Base-by-base conservation (phyloP, 2,888 invertebrate species). In the Allacma fusca region DNA sequence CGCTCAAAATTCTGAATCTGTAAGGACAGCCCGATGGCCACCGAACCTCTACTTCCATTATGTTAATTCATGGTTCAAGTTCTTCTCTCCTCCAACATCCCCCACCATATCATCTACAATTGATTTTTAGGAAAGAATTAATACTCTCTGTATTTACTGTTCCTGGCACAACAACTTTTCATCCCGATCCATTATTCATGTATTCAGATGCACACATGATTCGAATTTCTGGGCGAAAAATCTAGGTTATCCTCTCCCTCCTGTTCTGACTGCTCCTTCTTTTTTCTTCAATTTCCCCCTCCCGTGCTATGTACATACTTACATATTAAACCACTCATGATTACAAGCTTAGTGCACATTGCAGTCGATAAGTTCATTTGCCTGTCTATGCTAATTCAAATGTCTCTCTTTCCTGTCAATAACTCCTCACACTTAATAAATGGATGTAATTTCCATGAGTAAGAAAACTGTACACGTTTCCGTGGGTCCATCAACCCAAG, bases 141-240 rank as follows among this genome's bases (percentile, higher is more conserved):
- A 40, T 40, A 40, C 40, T 5, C 40, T 40, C n/a, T n/a, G n/a
- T 50, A 50, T 50, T 50, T 50, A 50, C 50, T 34, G 34, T 34
- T 50, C 50, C 50, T 16, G 19, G 19, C 50, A 9, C n/a, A 50
- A 50, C 19, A 50, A 16, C 19, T 2, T 50, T 12, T 50, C 50
- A 12, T 16, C n/a, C 19, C 62, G 7, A 70, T 76, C 28, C 76
- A 76, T 76, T 76, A 76, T 76, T 76, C 76, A 76, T 76, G 40
- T 76, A 76, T 76, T 76, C 76, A 70, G 76, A 76, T 76, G 76
- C 76, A 76, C 76, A 76, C 70, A 76, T 68, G 75, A 75, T 75
- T 76, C 68, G 40, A 76, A 69, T 76, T 76, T 70, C 69, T 76
- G 70, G 62, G 71, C 64, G 59, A 76, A 70, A 76, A 76, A 76